These are phyloP conservation scores for Chouioia cunea DNA, from an alignment of 2,888 invertebrate genomes.

Conservation along the genomic window DNA sequence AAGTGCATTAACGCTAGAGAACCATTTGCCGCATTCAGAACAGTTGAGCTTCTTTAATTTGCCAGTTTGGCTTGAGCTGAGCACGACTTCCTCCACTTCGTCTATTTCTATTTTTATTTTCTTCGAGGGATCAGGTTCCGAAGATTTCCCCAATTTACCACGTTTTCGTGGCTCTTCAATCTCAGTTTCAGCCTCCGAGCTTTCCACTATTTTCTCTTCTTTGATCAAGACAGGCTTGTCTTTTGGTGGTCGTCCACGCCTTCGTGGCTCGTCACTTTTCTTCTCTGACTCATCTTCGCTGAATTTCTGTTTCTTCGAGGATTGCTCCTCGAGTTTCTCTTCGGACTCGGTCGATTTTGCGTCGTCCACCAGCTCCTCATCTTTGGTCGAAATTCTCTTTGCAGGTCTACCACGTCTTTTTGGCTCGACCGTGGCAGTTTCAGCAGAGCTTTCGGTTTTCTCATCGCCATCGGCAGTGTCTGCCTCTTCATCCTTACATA, in stretches of 20 bases:
- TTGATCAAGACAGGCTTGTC: no score
- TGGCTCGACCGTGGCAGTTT: constrained; percentile 9
- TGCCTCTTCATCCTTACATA: not conserved
- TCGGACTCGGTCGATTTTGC: not conserved
- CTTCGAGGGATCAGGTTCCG: constrained; percentile 10
- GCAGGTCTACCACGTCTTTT: constrained; percentile 47
- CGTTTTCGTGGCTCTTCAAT: no score
- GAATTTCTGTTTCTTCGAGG: not conserved
- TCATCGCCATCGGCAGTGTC: constrained; percentile 8
- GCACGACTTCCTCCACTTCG: constrained; percentile 6
- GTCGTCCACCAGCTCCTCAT: not conserved
- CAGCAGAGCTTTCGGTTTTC: not conserved
- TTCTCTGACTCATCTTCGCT: constrained; percentile 2
- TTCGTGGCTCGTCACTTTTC: constrained; percentile 19
- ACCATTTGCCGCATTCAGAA: constrained; percentile 61
- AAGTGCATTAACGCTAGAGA: constrained; percentile 58
- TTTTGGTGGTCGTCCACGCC: constrained; percentile 1
- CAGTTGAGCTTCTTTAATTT: constrained; percentile 59
- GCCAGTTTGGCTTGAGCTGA: constrained; percentile 49
- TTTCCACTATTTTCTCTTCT: constrained; percentile 30
- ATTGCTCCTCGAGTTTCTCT: not conserved
- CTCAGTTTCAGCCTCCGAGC: constrained; percentile 11
- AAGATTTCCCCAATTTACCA: no score
- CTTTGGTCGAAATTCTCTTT: constrained; percentile 17
- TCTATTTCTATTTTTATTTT: constrained; percentile 23